Percentiles rank a stretch among this genome's conserved stretches.
Evolutionary conservation across 2,113 vertebrate genomes (phyloP).

Genomic region (Bettongia penicillata): DNA sequence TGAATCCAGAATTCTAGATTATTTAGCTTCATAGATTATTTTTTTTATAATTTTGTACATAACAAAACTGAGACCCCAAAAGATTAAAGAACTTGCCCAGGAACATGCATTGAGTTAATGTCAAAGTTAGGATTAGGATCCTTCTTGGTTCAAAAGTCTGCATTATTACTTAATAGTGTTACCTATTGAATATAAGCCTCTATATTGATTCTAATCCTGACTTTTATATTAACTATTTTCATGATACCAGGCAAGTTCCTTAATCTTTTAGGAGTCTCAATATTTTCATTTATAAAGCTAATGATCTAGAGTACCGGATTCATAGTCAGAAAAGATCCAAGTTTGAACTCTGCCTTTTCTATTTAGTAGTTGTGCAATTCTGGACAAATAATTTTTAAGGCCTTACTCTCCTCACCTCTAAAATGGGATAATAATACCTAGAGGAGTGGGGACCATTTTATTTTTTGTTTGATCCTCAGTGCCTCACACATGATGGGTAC

Average conservation of each 20-base stretch:
- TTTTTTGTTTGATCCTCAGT: not conserved
- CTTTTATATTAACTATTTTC: not conserved
- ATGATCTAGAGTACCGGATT: not conserved
- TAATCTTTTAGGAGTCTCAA: too few relatives aligned
- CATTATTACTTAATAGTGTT: not conserved
- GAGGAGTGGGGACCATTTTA: not conserved
- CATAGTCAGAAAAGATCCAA: not conserved
- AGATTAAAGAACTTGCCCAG: not conserved
- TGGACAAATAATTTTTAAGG: not conserved
- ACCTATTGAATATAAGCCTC: not conserved
- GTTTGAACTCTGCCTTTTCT: not conserved
- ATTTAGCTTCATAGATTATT: not conserved
- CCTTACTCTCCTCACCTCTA: not conserved
- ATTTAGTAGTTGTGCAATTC: not conserved
- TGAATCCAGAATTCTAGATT: not conserved
- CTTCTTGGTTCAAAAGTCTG: not conserved
- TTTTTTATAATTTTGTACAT: not conserved
- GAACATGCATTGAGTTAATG: not conserved
- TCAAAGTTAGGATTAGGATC: not conserved
- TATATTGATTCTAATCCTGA: not conserved
- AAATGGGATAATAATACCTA: not conserved
- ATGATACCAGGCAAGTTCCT: not conserved
- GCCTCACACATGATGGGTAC: not conserved
- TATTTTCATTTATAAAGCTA: too few relatives aligned
- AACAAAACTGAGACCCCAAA: not conserved